Percentiles rank a stretch among this genome's conserved stretches.
Conservation (phyloP, 64 coral and sea anemone genomes). For the Stichodactyla mertensii region DNA sequence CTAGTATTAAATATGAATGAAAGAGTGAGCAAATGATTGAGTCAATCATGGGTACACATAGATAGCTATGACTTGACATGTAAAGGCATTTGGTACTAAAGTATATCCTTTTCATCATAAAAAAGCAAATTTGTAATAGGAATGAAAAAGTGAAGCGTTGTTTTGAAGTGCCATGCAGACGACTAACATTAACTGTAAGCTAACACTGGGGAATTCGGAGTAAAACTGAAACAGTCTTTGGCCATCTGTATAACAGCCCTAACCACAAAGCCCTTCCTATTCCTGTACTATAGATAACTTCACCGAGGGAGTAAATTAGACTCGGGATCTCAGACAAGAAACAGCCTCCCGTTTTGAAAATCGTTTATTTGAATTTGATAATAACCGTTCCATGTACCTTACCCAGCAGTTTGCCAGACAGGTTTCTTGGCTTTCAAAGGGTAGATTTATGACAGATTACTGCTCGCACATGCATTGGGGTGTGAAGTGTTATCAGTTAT, state of each 20-base stretch:
- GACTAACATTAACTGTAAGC: background rate
- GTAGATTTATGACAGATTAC: background rate
- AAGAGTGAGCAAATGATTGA: background rate
- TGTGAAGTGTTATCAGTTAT: background rate
- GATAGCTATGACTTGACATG: background rate
- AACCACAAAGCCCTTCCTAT: conserved; percentile 11
- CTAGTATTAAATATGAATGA: background rate
- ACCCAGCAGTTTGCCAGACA: background rate
- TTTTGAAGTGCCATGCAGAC: background rate
- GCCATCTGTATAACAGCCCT: conserved; percentile 14
- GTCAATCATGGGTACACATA: background rate
- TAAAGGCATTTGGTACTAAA: background rate
- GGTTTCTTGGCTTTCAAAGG: background rate
- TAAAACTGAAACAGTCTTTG: conserved; percentile 10
- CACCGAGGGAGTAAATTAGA: conserved; percentile 6
- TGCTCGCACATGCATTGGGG: background rate
- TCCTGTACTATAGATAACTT: conserved; percentile 17
- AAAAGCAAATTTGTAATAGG: background rate
- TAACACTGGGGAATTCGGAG: background rate
- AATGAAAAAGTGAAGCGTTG: background rate
- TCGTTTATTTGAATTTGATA: background rate
- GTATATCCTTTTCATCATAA: background rate
- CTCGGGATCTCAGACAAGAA: background rate
- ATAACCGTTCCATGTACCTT: background rate
- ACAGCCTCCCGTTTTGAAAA: background rate